Percentiles rank a stretch among this genome's conserved stretches.
These are phyloP conservation scores for Leptopilina myrica DNA, from an alignment of 2,888 invertebrate species.

Conservation along the genomic window DNA sequence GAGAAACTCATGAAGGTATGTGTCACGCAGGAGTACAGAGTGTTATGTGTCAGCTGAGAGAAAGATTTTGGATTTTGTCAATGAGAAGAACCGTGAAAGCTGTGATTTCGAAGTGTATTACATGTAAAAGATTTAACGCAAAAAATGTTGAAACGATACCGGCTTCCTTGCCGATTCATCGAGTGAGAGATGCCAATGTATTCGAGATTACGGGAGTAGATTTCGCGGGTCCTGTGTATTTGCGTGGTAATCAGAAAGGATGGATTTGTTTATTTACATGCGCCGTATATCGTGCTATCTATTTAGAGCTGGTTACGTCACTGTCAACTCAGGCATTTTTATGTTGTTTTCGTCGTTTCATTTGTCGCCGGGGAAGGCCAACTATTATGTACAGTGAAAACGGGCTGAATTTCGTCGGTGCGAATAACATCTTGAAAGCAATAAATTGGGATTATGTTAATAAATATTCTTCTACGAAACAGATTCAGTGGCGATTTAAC, in stretches of 20 bases:
- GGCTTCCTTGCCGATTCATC: slow-evolving; percentile 62
- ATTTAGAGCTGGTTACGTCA: slow-evolving; percentile 68
- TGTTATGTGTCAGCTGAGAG: slow-evolving; percentile 48
- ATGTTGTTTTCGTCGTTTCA: slow-evolving; percentile 52
- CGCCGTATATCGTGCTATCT: slow-evolving; percentile 68
- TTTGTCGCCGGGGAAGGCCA: slow-evolving; percentile 57
- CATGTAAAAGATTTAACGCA: slow-evolving; percentile 53
- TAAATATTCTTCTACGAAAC: slow-evolving; percentile 48
- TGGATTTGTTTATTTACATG: slow-evolving; percentile 71
- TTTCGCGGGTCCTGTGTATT: slow-evolving; percentile 67
- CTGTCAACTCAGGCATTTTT: slow-evolving; percentile 65
- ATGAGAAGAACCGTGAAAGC: slow-evolving; percentile 45
- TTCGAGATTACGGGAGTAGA: slow-evolving; percentile 66
- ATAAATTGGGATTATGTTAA: slow-evolving; percentile 61
- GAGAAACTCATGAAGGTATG: slow-evolving; percentile 43
- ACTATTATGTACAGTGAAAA: slow-evolving; percentile 70
- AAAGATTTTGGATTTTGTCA: slow-evolving; percentile 52
- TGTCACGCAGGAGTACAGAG: slow-evolving; percentile 53
- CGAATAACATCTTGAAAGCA: slow-evolving; percentile 58
- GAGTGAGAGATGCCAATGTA: slow-evolving; percentile 51
- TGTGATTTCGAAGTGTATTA: slow-evolving; percentile 48
- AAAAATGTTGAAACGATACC: slow-evolving; percentile 52
- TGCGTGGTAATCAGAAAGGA: slow-evolving; percentile 58
- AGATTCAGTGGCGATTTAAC: slow-evolving; percentile 68
- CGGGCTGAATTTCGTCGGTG: slow-evolving; percentile 71